Evolutionary conservation across 2,888 invertebrate genomes (phyloP), one percentile per base, ranked within the genome.

Genomic region (Willowsia nigromaculata): DNA sequence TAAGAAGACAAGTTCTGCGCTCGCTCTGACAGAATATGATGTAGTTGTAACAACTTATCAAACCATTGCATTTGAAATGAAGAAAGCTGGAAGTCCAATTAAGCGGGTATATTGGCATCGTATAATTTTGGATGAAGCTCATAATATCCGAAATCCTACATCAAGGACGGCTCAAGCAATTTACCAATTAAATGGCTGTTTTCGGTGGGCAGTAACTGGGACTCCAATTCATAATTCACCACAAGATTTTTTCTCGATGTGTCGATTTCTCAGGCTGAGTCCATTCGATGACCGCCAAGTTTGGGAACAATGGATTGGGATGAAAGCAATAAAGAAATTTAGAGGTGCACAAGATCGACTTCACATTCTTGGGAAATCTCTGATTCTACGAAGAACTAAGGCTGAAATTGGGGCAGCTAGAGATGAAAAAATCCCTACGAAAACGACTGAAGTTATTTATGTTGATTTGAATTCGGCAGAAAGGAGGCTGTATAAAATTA

Each of bases 271-370:
- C 11, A 94, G 96, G 15, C 97, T 97, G 93, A 95, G 96, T 9
- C 99, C 99, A 0, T 99, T 99, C 94, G 97, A 98, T 93, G 98
- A 99, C 91, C 94, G 97, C 62, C 92, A 96, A 94, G 96, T 98
- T 91, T 99, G 98, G 98, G 98, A 98, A 94, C 96, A 96, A 89
- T 98, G 98, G 96, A 97, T 99, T 82, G 97, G 97, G 93, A 97
- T 97, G 93, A 97, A 97, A 22, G 5, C 81, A 18, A 88, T 90
- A n/a, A 53, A 22, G 11, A n/a, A n/a, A n/a, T n/a, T n/a, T n/a
- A 68, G 85, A 93, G 96, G 95, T 91, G 94, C 95, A 53, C 96
- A 85, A 27, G 95, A 96, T 91, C 95, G 99, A 1, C 94, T 99
- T n/a, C 96, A 96, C 93, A 96, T 97, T 0, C 95, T 99, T 0